Evolutionary conservation across 2,113 vertebrate species (phyloP), one percentile per base, ranked within the genome.

Genomic region (Epinephelus fuscoguttatus): DNA sequence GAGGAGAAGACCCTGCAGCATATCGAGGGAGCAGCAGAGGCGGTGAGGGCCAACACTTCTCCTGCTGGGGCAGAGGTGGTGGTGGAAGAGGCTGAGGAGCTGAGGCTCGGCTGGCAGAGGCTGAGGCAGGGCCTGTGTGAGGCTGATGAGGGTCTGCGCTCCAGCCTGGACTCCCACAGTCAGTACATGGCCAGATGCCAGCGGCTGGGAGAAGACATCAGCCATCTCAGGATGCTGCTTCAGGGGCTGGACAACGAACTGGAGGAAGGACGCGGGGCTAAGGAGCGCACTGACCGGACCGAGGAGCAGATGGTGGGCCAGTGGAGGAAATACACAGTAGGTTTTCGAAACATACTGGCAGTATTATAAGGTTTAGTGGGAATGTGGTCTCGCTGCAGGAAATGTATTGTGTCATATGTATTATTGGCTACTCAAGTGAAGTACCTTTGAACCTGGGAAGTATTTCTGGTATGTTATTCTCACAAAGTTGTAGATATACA

Each of bases 241-340:
- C 94, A 93, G 57, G 94, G 87, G 17, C 88, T 98, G 67, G 94
- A 95, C 87, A 90, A 88, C 13, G 90, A 94, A n/a, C 90, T 97
- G 78, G 94, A 95, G 66, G 80, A 95, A 45, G 80, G 23, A 42
- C 63, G 76, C 1, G 67, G 63, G 0, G 89, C 80, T 1, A 85
- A 63, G 27, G 90, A 89, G 0, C 88, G 49, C 25, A 90, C 90
- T 0, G 91, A 92, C 0, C 89, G 56, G 49, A 94, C 89, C 0
- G 97, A 98, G 82, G 96, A 97, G 1, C 94, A 96, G 79, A 91
- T 98, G 86, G 90, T 97, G 77, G 91, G 89, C 57, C 91, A 90
- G 64, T 99, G 97, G 98, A 96, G 87, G 88, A 96, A 85, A 72
- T 96, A 93, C 91, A 96, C 73, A 77, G 98, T 97, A 72, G 2